Base-by-base conservation (phyloP, 2,888 invertebrate genomes). In the Zootermopsis nevadensis region DNA sequence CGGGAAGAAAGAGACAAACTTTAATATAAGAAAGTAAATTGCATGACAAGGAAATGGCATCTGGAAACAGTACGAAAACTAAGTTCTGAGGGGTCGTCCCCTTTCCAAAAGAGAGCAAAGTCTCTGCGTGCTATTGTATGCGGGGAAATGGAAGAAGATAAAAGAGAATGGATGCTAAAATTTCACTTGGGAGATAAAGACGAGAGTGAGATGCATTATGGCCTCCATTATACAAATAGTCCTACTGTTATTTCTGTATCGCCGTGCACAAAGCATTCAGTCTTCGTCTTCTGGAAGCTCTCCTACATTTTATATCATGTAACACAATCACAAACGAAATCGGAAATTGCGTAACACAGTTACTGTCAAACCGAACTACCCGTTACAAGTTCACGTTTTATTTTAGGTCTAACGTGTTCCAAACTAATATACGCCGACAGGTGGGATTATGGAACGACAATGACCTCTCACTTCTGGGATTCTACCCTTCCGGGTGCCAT, bases 11-110 rank as follows among this genome's bases (percentile, higher is more conserved):
- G 10, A 60, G 60, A 60, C 27, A 27, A 60, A 27, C 4, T 60
- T n/a, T 27, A 60, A 60, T 60, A 27, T 60, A 60, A 60, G n/a
- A 60, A 60, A 60, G 60, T 60, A 60, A 60, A 60, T 60, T 60
- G 27, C 60, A n/a, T 8, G 27, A 60, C 60, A 60, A 60, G 60
- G n/a, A 60, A 60, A 60, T 60, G 60, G 60, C 15, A 60, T 60
- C n/a, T 60, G 60, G 60, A 60, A n/a, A n/a, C 27, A 10, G 27
- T n/a, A 60, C n/a, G 12, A 60, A 60, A 60, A n/a, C 60, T 15
- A 19, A 48, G 19, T 27, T 60, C 60, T 12, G 60, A 27, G 12
- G n/a, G 60, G 7, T 27, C 27, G 1, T 60, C 60, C 48, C 15
- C 19, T 48, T 19, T 48, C 48, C 48, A 48, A 15, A 48, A 55